A percentile compares a stretch with the other conserved stretches of the same genome.
Evolutionary conservation across 2,113 vertebrate genomes (phyloP).

Genomic region (Ophthalmotilapia sp.): DNA sequence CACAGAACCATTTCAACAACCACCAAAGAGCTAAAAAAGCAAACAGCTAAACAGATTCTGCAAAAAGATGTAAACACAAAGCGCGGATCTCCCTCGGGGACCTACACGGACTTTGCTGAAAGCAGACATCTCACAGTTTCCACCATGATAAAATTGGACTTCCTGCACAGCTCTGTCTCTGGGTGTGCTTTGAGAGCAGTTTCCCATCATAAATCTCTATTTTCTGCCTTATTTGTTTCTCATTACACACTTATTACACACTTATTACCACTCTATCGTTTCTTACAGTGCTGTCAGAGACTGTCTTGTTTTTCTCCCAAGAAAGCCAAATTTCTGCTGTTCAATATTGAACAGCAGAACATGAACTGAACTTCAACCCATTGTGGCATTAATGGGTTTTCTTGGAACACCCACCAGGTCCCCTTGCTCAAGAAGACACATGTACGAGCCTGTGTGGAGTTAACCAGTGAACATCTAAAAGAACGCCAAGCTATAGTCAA

Average conservation of each 20-base stretch:
- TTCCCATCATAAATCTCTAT: not conserved
- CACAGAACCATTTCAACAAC: not conserved
- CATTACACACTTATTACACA: not conserved
- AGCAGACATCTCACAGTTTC: not conserved
- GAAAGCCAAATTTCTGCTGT: not conserved
- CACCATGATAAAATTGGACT: not conserved
- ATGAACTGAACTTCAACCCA: not conserved
- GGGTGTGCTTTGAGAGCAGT: not conserved
- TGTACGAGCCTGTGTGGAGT: not conserved
- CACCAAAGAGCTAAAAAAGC: not conserved
- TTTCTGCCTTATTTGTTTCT: not conserved
- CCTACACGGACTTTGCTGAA: not conserved
- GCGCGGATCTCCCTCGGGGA: rapidly evolving
- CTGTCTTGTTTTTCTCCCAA: not conserved
- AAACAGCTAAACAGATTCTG: not conserved
- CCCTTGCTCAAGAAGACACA: not conserved
- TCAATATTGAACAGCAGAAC: not conserved
- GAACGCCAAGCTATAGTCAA: not conserved
- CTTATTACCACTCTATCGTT: not conserved
- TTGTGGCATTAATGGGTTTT: not conserved
- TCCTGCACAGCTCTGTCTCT: not conserved
- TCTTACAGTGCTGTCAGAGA: not conserved
- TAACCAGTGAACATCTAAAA: not conserved
- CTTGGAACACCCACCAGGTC: not conserved
- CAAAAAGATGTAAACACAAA: not conserved